Percentiles rank a stretch among this genome's conserved stretches.
Conservation (phyloP, 1,140 invertebrate species). For the Myzus persicae region DNA sequence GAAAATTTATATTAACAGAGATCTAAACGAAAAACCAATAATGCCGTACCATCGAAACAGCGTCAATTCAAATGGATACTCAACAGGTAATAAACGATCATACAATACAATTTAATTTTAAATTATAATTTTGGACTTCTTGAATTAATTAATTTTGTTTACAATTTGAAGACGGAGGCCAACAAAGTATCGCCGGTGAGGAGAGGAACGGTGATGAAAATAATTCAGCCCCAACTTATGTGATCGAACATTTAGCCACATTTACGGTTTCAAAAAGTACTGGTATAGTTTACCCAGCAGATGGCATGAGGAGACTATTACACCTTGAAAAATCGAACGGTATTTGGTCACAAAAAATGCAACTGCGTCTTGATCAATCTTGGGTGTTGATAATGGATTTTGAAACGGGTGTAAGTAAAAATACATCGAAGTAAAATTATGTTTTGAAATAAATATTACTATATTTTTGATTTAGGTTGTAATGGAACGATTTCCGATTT, state of each 20-base stretch:
- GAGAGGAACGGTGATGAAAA: conserved; percentile 63
- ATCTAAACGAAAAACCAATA: conserved; percentile 54
- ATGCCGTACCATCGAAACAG: conserved; percentile 62
- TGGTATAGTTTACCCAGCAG: conserved; percentile 85
- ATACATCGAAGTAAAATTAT: neutral
- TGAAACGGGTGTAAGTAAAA: conserved; percentile 85
- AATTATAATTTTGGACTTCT: neutral
- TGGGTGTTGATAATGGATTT: conserved; percentile 96
- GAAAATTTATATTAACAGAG: conserved; percentile 6
- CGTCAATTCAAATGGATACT: conserved; percentile 63
- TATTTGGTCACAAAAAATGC: conserved; percentile 99
- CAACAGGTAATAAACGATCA: conserved; percentile 60
- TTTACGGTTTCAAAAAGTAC: conserved; percentile 92
- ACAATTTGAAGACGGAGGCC: conserved; percentile 39
- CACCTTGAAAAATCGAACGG: conserved; percentile 97
- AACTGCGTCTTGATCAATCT: conserved; percentile 82
- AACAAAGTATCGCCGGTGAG: conserved; percentile 55
- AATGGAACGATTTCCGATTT: conserved; percentile 94
- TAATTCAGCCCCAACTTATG: conserved; percentile 74
- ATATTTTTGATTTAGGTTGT: conserved; percentile 75
- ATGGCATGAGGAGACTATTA: conserved; percentile 93
- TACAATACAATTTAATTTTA: neutral
- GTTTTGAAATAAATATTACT: too few relatives aligned
- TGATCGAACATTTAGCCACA: conserved; percentile 96
- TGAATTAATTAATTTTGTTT: conserved; percentile 11